These are phyloP conservation scores for Gephyroberyx darwinii DNA, from an alignment of 2,797 vertebrate species.

Conservation along the genomic window DNA sequence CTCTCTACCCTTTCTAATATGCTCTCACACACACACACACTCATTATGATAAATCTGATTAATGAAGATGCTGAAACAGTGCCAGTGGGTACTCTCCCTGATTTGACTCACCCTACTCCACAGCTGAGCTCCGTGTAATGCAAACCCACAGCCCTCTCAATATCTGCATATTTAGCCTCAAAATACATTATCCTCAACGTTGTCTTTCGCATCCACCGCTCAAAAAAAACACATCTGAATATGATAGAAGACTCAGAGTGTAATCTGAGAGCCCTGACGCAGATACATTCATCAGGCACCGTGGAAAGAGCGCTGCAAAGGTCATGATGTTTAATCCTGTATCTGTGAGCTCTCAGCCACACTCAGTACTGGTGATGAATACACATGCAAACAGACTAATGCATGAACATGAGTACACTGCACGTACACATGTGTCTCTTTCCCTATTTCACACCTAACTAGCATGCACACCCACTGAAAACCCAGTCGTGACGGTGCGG, in stretches of 20 bases:
- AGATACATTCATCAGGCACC: constrained; percentile 13
- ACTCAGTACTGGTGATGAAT: neutral
- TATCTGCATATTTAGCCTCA: constrained; percentile 42
- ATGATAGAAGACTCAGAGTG: neutral
- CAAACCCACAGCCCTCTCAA: constrained; percentile 45
- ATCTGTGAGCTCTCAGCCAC: neutral
- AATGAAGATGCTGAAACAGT: constrained; percentile 71
- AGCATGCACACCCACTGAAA: too few species aligned
- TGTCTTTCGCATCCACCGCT: constrained; percentile 4
- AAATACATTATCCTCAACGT: neutral
- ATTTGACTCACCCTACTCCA: constrained; percentile 61
- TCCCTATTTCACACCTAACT: neutral
- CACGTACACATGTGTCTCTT: neutral
- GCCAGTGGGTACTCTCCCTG: constrained; percentile 73
- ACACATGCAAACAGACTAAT: neutral
- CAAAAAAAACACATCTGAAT: constrained; percentile 2
- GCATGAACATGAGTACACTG: neutral
- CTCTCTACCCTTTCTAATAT: constrained; percentile 6
- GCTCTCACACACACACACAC: constrained; percentile 23
- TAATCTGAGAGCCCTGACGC: neutral
- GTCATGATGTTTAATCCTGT: constrained; percentile 21
- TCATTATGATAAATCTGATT: constrained; percentile 68
- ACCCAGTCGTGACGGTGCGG: too few species aligned
- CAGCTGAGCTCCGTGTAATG: constrained; percentile 57
- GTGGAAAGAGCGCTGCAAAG: neutral